Percentiles rank a stretch among this genome's conserved stretches.
These are phyloP conservation scores for Zygothrica quintamaculata DNA, from an alignment of 2,888 invertebrate genomes.

Conservation along the genomic window DNA sequence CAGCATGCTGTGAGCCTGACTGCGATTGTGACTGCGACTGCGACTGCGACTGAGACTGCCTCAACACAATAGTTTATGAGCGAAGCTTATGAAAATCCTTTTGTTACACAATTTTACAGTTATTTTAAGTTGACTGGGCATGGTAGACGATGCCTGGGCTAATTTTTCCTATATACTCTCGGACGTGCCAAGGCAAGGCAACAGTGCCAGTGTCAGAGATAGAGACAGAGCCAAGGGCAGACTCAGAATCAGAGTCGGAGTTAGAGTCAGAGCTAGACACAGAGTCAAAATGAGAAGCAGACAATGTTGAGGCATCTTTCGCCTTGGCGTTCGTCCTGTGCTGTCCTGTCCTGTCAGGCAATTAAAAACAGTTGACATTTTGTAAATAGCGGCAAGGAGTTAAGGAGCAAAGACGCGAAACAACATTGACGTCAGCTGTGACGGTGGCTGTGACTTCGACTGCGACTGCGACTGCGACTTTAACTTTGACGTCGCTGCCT, in stretches of 20 bases:
- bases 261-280: slow-evolving; percentile 4
- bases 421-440: slow-evolving; percentile 10
- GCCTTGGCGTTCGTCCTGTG: slow-evolving; percentile 18
- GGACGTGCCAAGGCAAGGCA: slow-evolving; percentile 66
- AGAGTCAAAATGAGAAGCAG: slow-evolving; percentile 19
- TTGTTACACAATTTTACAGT: slow-evolving; percentile 79
- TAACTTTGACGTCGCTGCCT: slow-evolving; percentile 60
- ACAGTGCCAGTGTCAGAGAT: slow-evolving; percentile 3
- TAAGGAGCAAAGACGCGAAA: too few species aligned
- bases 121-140: slow-evolving; percentile 63
- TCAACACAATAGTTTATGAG: slow-evolving; percentile 71
- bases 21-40: too few species aligned
- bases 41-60: slow-evolving; percentile 3
- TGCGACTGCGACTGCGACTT: slow-evolving; percentile 7
- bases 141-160: slow-evolving; percentile 41
- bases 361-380: slow-evolving; percentile 79
- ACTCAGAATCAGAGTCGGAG: slow-evolving; percentile 4
- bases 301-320: slow-evolving; percentile 59
- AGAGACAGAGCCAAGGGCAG: slow-evolving; percentile 13
- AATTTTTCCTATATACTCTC: slow-evolving; percentile 56
- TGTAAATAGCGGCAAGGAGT: slow-evolving; percentile 65
- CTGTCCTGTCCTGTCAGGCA: slow-evolving; percentile 62
- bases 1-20: too few species aligned
- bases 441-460: slow-evolving; percentile 23
- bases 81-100: slow-evolving; percentile 78